Conservation (phyloP, 2,113 vertebrate species). For the Baryphthengus martii region DNA sequence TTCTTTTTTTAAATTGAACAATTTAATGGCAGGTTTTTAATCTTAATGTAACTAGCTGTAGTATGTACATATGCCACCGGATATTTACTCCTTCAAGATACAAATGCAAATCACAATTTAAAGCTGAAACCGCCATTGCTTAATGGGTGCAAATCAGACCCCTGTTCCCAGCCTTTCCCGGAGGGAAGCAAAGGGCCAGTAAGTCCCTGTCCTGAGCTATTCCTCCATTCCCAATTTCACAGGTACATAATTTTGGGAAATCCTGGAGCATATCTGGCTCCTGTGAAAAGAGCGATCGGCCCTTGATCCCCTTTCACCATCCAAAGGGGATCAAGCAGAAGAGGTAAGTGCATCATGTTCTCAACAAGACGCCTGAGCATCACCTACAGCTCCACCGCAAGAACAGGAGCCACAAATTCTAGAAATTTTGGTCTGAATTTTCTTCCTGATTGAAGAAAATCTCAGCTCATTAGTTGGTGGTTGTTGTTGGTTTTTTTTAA, state of each 20-base stretch:
- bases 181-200: background rate
- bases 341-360: accelerated
- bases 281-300: background rate
- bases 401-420: background rate
- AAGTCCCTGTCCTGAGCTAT: background rate
- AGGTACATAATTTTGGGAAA: background rate
- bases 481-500: background rate
- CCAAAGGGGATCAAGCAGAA: background rate
- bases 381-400: accelerated
- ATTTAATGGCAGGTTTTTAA: background rate
- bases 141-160: background rate
- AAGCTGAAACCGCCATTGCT: background rate
- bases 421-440: background rate
- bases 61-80: background rate
- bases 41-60: background rate
- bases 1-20: background rate
- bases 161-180: background rate
- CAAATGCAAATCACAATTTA: background rate
- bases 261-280: accelerated
- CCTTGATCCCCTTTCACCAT: background rate
- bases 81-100: background rate
- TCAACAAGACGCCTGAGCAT: background rate
- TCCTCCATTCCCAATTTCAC: background rate
- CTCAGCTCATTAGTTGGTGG: background rate
- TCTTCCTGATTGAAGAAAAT: background rate